Conservation (phyloP, 2,888 invertebrate genomes). For the Trachelus stipa region DNA sequence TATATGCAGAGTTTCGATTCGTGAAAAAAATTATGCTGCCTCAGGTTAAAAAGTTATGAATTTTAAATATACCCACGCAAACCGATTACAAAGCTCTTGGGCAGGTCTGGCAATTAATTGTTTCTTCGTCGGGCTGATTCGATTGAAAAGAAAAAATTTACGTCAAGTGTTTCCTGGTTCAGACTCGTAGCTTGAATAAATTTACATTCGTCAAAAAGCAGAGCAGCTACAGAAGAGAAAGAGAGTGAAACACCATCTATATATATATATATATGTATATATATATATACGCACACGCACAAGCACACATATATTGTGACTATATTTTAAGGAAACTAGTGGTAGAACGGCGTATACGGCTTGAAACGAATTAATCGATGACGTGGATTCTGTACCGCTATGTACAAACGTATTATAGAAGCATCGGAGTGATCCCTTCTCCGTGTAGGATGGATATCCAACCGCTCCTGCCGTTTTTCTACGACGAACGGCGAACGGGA, state of each 20-base stretch:
- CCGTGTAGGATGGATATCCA: neutral
- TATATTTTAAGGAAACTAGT: neutral
- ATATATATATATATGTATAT: too few relatives aligned
- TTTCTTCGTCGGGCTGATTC: neutral
- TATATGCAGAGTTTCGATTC: neutral
- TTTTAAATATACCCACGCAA: neutral
- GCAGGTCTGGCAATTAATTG: neutral
- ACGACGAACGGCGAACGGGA: neutral
- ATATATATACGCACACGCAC: too few relatives aligned
- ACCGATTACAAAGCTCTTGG: neutral
- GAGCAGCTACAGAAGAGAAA: neutral
- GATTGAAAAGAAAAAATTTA: neutral
- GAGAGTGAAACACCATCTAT: neutral
- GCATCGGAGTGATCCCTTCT: neutral
- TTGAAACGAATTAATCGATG: constrained; percentile 2
- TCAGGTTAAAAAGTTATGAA: neutral
- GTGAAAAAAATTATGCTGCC: neutral
- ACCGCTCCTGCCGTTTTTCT: constrained; percentile 4
- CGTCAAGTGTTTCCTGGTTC: neutral
- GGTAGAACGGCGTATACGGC: neutral
- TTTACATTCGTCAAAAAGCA: neutral
- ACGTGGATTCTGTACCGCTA: constrained; percentile 6
- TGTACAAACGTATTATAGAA: constrained; percentile 1
- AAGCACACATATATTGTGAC: neutral
- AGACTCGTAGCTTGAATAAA: neutral